Conservation (phyloP, 2,113 vertebrate genomes). For the Brachyhypopomus gauderio region DNA sequence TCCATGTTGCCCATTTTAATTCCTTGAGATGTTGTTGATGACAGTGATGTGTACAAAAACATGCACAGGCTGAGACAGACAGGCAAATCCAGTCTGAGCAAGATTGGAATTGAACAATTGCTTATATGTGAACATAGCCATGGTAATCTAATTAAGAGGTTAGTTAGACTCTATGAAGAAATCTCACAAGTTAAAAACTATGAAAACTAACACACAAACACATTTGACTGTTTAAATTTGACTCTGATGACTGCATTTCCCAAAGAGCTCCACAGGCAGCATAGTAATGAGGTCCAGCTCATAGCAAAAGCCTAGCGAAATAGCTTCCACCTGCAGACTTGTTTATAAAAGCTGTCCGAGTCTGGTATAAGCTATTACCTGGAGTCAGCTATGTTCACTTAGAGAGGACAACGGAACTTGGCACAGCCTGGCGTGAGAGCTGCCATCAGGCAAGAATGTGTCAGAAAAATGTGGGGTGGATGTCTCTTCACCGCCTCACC, state of each 20-base stretch:
- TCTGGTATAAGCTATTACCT: background rate
- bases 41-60: no score
- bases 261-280: background rate
- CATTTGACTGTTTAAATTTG: no score
- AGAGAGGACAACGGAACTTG: background rate
- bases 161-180: background rate
- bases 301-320: background rate
- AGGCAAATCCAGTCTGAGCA: no score
- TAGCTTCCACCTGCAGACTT: no score
- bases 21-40: no score
- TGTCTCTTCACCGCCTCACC: conserved; percentile 12
- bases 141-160: conserved; percentile 8
- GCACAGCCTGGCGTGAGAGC: background rate
- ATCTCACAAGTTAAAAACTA: background rate
- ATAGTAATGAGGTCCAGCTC: background rate
- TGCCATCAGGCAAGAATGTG: conserved; percentile 1
- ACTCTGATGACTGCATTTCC: background rate
- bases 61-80: no score
- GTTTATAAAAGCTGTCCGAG: background rate
- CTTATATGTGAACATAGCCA: background rate
- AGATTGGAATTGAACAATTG: no score
- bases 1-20: no score
- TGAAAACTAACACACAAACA: no score
- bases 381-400: background rate
- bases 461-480: conserved; percentile 2